Base-by-base conservation (phyloP, 1,140 invertebrate genomes). In the Drosophila ananassae region DNA sequence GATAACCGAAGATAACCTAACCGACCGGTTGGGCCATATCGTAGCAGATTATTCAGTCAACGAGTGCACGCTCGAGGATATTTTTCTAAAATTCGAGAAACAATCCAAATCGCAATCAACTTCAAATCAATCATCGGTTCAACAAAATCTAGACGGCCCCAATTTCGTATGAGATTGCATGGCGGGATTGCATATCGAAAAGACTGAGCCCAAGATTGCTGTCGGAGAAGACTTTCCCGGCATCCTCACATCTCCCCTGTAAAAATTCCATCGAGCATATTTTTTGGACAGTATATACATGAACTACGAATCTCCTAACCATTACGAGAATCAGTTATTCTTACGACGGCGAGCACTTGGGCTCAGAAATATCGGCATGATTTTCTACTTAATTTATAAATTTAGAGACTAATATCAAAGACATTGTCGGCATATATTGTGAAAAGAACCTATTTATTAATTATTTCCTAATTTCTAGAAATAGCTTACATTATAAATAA, bases 1-100 rank as follows among this genome's bases (percentile, higher is more conserved):
- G 17, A 76, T 74, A 39, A 74, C 56, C 3, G 75, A 81, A 28
- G 46, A 53, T 2, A 83, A 81, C 52, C 25, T 81, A 28, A 48
- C 24, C 24, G 34, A 51, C 13, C 46, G 37, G 3, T 21, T 83
- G 0, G 13, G 54, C 3, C 34, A 78, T 34, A 34, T 90, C n/a
- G 61, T 92, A 3, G 79, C 80, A n/a, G 78, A 92, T 44, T 91
- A 92, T 55, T 91, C 91, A 1, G 77, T 92, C 0, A 91, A 90
- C 58, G 91, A 92, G 73, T 90, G 90, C 50, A 91, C 90, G 2
- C 55, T 92, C 12, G 91, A 92, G 46, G 91, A 92, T 53, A 92
- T 92, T 55, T 92, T 92, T 44, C 39, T 92, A 1, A 91, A 90
- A 51, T 90, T 81, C 17, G 87, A 91, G 5, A 85, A 57, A 34